phyloP scores from a whole-genome alignment of 2,113 vertebrate species.

The Tupaia chinensis region DNA sequence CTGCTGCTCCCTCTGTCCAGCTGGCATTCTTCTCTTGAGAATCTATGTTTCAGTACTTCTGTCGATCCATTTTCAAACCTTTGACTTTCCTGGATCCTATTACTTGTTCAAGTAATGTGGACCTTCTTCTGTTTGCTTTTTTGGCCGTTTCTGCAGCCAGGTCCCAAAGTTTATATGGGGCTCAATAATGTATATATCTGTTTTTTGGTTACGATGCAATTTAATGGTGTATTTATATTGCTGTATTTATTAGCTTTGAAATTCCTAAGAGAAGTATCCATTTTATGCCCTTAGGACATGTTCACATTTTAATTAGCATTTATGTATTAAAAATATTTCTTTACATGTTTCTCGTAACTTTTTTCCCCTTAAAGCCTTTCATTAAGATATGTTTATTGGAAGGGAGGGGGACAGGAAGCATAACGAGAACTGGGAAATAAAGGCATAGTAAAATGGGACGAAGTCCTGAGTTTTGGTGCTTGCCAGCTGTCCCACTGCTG shows the following conservation, averaged over 20 bases:
- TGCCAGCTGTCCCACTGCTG: slow-evolving; percentile 28
- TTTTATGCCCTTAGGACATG: slow-evolving; percentile 68
- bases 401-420: slow-evolving; percentile 15
- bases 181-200: slow-evolving; percentile 68
- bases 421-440: slow-evolving; percentile 67
- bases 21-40: slow-evolving; percentile 42
- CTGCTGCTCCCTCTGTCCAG: neutral
- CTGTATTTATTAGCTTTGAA: slow-evolving; percentile 81
- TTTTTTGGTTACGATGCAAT: slow-evolving; percentile 74
- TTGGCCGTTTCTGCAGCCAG: slow-evolving; percentile 60
- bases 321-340: slow-evolving; percentile 76
- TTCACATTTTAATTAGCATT: slow-evolving; percentile 76
- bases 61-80: slow-evolving; percentile 43
- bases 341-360: slow-evolving; percentile 71
- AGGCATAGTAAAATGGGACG: slow-evolving; percentile 56
- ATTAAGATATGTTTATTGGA: slow-evolving; percentile 77
- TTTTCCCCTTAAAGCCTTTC: slow-evolving; percentile 66
- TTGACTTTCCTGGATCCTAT: slow-evolving; percentile 59
- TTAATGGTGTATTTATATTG: slow-evolving; percentile 70
- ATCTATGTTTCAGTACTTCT: neutral
- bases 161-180: slow-evolving; percentile 59
- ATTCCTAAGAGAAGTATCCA: slow-evolving; percentile 72
- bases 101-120: slow-evolving; percentile 69
- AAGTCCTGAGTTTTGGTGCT: slow-evolving; percentile 16
- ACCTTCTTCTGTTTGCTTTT: slow-evolving; percentile 48